Evolutionary conservation across 2,113 vertebrate genomes (phyloP).

Genomic region (Pluvialis apricaria): DNA sequence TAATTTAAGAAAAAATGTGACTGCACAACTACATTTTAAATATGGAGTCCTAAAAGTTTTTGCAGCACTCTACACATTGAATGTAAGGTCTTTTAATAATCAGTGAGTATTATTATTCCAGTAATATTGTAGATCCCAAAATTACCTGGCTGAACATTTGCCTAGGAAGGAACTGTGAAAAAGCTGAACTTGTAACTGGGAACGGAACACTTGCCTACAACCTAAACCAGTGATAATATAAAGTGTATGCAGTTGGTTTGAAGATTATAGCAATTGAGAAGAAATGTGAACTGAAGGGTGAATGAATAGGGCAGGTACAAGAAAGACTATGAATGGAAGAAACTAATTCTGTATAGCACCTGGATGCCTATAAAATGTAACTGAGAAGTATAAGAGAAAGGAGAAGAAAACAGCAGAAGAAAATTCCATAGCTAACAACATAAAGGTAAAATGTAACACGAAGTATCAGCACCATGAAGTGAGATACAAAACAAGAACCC

Average conservation of each 20-base stretch:
- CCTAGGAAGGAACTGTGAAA: not conserved
- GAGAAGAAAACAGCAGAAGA: not conserved
- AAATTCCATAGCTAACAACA: not conserved
- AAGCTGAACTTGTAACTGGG: not conserved
- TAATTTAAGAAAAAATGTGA: not conserved
- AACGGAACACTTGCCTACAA: not conserved
- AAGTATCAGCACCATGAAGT: not conserved
- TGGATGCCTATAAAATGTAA: not conserved
- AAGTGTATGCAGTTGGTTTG: not conserved
- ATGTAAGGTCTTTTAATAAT: not conserved
- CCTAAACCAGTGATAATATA: not conserved
- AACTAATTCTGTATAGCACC: not conserved
- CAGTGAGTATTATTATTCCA: not conserved
- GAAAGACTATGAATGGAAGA: not conserved
- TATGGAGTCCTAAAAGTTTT: not conserved
- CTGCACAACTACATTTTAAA: not conserved
- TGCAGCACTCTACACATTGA: not conserved
- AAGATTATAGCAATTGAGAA: not conserved
- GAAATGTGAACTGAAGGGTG: not conserved
- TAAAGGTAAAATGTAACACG: not conserved
- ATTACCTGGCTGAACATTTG: not conserved
- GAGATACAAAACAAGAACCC: not conserved
- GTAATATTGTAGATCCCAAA: not conserved
- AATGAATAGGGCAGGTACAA: not conserved
- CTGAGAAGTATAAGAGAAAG: not conserved